phyloP scores from a whole-genome alignment of 2,888 invertebrate species.

The Luffia ferchaultella region DNA sequence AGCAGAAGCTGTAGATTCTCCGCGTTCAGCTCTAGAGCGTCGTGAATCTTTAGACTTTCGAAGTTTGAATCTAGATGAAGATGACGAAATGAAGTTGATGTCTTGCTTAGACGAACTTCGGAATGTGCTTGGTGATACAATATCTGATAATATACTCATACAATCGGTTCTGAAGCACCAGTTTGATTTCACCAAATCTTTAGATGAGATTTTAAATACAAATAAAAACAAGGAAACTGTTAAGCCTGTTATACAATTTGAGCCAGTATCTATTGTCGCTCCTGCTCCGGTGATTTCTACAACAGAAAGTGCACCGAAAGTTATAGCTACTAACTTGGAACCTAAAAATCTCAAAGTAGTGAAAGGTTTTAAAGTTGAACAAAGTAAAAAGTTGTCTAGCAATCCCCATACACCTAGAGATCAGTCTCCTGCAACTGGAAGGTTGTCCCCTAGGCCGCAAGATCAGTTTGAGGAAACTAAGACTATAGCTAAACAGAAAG shows the following conservation, averaged over 20 bases:
- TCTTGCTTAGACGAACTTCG: slow-evolving; percentile 87
- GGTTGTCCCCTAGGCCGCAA: slow-evolving; percentile 48
- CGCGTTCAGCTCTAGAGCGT: slow-evolving; percentile 28
- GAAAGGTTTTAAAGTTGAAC: slow-evolving; percentile 67
- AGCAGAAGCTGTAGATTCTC: slow-evolving; percentile 37
- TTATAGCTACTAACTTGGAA: slow-evolving; percentile 50
- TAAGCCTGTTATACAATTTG: slow-evolving; percentile 16
- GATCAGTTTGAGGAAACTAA: slow-evolving; percentile 41
- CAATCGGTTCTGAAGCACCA: slow-evolving; percentile 75
- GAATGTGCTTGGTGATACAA: slow-evolving; percentile 79
- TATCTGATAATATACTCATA: slow-evolving; percentile 76
- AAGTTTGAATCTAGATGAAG: slow-evolving; percentile 63
- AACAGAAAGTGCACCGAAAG: slow-evolving; percentile 25
- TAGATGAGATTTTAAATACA: slow-evolving; percentile 75
- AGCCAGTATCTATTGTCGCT: neutral
- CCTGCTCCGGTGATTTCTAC: neutral
- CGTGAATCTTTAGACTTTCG: slow-evolving; percentile 59
- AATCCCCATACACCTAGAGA: slow-evolving; percentile 68
- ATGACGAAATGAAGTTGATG: slow-evolving; percentile 77
- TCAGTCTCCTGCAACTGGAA: slow-evolving; percentile 74
- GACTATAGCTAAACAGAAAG: slow-evolving; percentile 48
- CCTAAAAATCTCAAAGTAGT: slow-evolving; percentile 41
- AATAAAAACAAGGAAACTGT: slow-evolving; percentile 31
- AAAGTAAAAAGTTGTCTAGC: slow-evolving; percentile 29
- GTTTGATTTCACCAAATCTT: slow-evolving; percentile 76